phyloP scores from a whole-genome alignment of 2,113 vertebrate species.

The Silurus meridionalis region DNA sequence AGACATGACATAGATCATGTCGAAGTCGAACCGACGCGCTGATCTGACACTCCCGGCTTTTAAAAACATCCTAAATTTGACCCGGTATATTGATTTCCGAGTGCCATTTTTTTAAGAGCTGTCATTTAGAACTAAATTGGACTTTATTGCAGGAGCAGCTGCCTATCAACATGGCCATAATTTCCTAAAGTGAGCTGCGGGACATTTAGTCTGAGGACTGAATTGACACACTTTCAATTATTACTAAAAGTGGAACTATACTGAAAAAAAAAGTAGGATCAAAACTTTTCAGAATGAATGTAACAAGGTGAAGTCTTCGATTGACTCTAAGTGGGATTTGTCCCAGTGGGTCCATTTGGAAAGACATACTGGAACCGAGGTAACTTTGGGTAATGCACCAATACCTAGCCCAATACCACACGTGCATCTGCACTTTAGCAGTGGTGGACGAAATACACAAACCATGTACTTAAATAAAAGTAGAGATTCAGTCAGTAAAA shows the following conservation, averaged over 20 bases:
- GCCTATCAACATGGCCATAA: neutral
- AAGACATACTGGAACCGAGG: neutral
- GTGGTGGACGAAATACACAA: no score
- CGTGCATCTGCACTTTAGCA: neutral
- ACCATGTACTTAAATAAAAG: no score
- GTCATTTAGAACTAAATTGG: slow-evolving; percentile 19
- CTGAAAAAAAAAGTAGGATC: neutral
- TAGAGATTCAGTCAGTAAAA: no score
- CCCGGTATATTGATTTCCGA: neutral
- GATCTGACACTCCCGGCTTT: slow-evolving; percentile 15
- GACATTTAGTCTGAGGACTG: neutral
- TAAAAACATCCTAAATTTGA: slow-evolving; percentile 12
- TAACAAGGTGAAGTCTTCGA: neutral
- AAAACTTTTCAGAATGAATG: neutral
- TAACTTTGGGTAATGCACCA: neutral
- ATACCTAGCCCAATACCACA: no score
- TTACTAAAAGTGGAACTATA: neutral
- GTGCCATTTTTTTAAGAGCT: neutral
- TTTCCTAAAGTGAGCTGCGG: neutral
- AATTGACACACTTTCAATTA: neutral
- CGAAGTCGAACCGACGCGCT: slow-evolving; percentile 25
- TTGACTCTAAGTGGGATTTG: neutral
- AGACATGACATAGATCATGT: slow-evolving; percentile 27
- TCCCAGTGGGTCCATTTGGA: neutral
- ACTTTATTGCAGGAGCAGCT: neutral